Base-by-base conservation (phyloP, 2,888 invertebrate species). In the Pristionchus exspectatus region DNA sequence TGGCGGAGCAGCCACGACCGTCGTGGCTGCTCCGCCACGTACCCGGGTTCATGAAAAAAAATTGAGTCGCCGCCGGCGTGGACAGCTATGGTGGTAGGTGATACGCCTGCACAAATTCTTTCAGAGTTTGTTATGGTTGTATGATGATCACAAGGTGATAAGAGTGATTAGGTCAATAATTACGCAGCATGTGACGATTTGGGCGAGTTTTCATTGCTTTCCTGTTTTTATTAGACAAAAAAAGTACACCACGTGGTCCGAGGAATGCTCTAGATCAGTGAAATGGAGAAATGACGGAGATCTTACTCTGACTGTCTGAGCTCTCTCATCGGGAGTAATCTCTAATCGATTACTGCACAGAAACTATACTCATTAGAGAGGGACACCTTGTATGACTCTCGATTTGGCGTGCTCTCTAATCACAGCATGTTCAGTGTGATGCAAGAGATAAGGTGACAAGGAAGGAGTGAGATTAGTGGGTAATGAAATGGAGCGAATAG, bases 251-350 rank as follows among this genome's bases (percentile, higher is more conserved):
- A 81, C 81, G 81, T 81, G 81, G 81, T 50, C 14, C n/a, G 5
- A 24, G 50, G 81, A 81, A 81, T 54, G 81, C 50, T 81, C 81
- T 81, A 24, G 81, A 81, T 81, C 81, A 77, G 44, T 69, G 81
- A 81, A 81, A 18, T 81, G 81, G 50, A 12, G 27, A 33, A 44
- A 24, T 44, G 77, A 72, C 30, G 44, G 81, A 81, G 50, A 81
- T 81, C 50, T 81, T 38, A 1, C 81, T 50, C 50, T n/a, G 10
- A n/a, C 50, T n/a, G n/a, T n/a, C 81, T 81, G 50, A 14, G 44
- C 81, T 27, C 81, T 81, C 81, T 81, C 50, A 44, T 12, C 27
- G 24, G n/a, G 21, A 77, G n/a, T 16, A n/a, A 2, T 81, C 50
- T 81, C 81, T 74, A 50, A 18, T 16, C 12, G 12, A 54, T 33